phyloP scores from a whole-genome alignment of 2,888 invertebrate species.

The Cerastis leucographa region DNA sequence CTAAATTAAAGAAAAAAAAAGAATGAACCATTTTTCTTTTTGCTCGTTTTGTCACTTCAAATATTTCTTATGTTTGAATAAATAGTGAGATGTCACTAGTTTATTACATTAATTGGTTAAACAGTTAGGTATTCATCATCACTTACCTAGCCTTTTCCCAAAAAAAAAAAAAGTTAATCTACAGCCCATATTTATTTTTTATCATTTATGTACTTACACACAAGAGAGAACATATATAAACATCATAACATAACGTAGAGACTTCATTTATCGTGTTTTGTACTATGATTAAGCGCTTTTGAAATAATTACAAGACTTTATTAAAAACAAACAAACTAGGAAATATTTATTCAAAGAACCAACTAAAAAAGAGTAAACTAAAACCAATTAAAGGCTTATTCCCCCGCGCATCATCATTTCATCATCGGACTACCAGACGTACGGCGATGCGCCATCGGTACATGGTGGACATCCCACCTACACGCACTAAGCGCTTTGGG shows the following conservation, averaged over 20 bases:
- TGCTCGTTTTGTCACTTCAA: conserved; percentile 1
- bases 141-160: not conserved
- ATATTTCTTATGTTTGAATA: not conserved
- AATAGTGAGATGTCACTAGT: not conserved
- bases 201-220: no score
- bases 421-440: no score
- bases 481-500: no score
- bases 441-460: no score
- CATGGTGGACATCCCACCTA: no score
- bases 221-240: no score
- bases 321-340: not conserved
- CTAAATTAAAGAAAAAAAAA: not conserved
- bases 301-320: not conserved
- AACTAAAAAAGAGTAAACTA: not conserved
- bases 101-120: not conserved
- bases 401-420: no score
- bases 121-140: not conserved
- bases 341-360: not conserved
- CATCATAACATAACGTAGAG: no score
- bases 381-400: no score
- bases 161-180: not conserved
- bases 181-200: no score
- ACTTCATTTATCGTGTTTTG: not conserved
- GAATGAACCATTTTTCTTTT: not conserved
- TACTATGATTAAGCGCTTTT: not conserved